Base-by-base conservation (phyloP, 2,888 invertebrate genomes). In the Scaptodrosophila latifasciaeformis region DNA sequence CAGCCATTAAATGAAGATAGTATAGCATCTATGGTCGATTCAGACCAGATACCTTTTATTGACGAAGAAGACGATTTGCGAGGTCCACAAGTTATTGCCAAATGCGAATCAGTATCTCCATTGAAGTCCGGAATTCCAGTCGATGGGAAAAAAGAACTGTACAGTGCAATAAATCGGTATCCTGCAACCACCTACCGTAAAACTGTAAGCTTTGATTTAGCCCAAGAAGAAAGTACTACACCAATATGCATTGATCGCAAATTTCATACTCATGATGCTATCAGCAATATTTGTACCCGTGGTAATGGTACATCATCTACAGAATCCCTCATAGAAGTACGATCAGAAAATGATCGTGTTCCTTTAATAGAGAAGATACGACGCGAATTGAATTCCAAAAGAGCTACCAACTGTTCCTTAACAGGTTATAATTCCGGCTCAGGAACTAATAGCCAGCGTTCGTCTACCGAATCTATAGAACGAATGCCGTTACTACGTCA, bases 11-110 rank as follows among this genome's bases (percentile, higher is more conserved):
- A 86, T 57, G 86, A 86, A 55, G 84, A 86, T 29, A 74, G 84
- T 17, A 85, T 86, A 13, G 86, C 86, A 10, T 86, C 86, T 7
- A 80, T 86, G 52, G 82, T 82, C 3, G 83, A 85, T 47, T 74
- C 82, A 1, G 84, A 84, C 34, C 84, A 86, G 30, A 87, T 87
- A 61, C 87, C 87, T 29, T 87, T 83, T 46, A 87, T 89, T 17
- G 88, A 88, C 31, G 85, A 89, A 3, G 82, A 82, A 24, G 82
- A 81, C n/a, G 70, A 67, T 34, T 50, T 51, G 2, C 65, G 52
- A 55, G 71, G 59, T 49, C 37, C 58, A 1, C 72, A 71, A 60
- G 50, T 76, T 50, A 42, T 71, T 17, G 54, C 59, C 31, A 61
- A 17, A 52, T 42, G 19, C 15, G 49, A 49, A 34, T 40, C 46